phyloP scores from a whole-genome alignment of 2,797 vertebrate species.

The Pangasius mekongensis region DNA sequence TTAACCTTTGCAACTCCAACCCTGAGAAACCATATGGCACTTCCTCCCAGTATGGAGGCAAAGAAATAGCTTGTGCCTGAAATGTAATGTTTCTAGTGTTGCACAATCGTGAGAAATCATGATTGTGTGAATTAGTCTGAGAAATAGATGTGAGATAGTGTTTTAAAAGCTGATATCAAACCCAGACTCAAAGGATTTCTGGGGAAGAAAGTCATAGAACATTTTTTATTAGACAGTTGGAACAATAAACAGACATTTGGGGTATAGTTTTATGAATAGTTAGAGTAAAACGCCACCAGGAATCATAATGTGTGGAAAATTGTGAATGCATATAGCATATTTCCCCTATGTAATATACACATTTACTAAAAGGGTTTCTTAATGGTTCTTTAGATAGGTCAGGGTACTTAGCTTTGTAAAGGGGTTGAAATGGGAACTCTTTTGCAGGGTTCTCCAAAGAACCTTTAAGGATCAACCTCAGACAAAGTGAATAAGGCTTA shows the following conservation, averaged over 20 bases:
- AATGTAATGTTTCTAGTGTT: slow-evolving; percentile 26
- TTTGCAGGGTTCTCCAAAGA: neutral
- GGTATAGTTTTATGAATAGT: neutral
- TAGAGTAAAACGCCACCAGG: neutral
- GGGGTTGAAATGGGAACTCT: neutral
- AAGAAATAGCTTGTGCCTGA: slow-evolving; percentile 7
- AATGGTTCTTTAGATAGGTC: neutral
- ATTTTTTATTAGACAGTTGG: slow-evolving; percentile 11
- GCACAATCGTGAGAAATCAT: slow-evolving; percentile 42
- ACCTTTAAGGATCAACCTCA: neutral
- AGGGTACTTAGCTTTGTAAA: neutral
- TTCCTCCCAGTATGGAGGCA: slow-evolving; percentile 33
- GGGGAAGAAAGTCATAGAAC: neutral
- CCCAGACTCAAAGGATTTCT: slow-evolving; percentile 35
- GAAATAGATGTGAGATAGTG: neutral
- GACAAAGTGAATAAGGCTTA: neutral
- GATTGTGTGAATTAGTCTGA: slow-evolving; percentile 37
- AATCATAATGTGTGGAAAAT: neutral
- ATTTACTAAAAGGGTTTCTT: neutral
- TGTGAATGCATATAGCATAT: neutral
- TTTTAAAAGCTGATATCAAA: slow-evolving; percentile 34
- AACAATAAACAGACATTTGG: slow-evolving; percentile 2
- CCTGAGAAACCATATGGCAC: slow-evolving; percentile 57
- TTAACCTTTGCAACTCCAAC: slow-evolving; percentile 45
- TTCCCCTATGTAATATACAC: neutral